These are phyloP conservation scores for Selenia dentaria DNA, from an alignment of 2,888 invertebrate species.

Conservation along the genomic window DNA sequence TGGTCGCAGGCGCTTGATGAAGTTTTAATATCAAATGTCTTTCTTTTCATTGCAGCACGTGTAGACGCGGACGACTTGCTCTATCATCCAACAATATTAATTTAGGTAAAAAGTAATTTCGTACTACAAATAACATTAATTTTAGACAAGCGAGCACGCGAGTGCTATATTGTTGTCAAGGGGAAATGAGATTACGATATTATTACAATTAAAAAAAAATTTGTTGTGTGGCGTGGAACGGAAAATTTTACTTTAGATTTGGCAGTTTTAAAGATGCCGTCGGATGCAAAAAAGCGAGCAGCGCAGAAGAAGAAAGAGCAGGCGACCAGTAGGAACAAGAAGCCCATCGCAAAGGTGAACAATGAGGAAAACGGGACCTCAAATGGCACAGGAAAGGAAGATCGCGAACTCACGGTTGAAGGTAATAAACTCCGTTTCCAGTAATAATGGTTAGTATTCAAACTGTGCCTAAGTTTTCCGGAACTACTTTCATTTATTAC, in stretches of 20 bases:
- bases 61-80: constrained; percentile 74
- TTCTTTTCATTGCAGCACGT: constrained; percentile 79
- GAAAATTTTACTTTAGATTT: constrained; percentile 32
- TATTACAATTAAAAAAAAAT: neutral
- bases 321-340: constrained; percentile 88
- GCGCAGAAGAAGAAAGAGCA: constrained; percentile 99
- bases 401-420: constrained; percentile 89
- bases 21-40: constrained; percentile 32
- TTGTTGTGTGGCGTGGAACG: constrained; percentile 15
- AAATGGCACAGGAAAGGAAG: constrained; percentile 62
- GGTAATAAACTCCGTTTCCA: constrained; percentile 69
- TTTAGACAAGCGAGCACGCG: constrained; percentile 1
- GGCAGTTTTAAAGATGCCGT: constrained; percentile 90
- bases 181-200: neutral
- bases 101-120: constrained; percentile 53
- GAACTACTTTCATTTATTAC: too few species aligned
- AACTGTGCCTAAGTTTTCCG: too few species aligned
- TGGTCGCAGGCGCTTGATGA: too few species aligned
- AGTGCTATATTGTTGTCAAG: neutral
- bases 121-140: neutral
- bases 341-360: constrained; percentile 79
- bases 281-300: constrained; percentile 99
- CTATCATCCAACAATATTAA: constrained; percentile 54
- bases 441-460: neutral
- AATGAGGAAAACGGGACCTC: constrained; percentile 82